Conservation (phyloP, 2,113 vertebrate genomes). For the Atrichornis clamosus region DNA sequence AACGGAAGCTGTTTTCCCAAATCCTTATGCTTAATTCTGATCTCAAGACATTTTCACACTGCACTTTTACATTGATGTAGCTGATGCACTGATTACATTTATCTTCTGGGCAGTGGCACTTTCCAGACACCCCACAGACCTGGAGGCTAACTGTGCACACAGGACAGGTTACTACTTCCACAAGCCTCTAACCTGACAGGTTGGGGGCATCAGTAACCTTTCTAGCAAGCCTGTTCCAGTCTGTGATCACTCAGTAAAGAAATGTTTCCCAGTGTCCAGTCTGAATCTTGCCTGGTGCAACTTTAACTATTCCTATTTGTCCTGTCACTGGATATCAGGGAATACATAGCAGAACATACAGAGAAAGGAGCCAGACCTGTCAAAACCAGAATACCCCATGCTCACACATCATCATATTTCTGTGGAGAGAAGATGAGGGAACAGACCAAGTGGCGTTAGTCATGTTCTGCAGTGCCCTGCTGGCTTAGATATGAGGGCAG, state of each 20-base stretch:
- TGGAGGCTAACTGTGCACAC: not conserved
- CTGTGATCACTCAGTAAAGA: not conserved
- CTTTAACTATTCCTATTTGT: not conserved
- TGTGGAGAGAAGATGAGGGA: not conserved
- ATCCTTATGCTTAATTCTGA: not conserved
- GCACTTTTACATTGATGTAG: not conserved
- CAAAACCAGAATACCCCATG: not conserved
- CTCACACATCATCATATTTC: not conserved
- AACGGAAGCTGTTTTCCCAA: not conserved
- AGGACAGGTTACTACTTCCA: not conserved
- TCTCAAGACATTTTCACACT: not conserved
- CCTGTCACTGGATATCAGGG: not conserved
- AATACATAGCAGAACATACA: not conserved
- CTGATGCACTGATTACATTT: not conserved
- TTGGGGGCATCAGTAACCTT: rapidly evolving
- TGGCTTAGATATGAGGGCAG: not conserved
- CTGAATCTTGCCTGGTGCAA: not conserved
- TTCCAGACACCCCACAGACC: not conserved
- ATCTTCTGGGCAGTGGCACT: not conserved
- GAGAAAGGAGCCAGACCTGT: not conserved
- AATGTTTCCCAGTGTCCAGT: not conserved
- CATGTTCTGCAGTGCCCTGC: not conserved
- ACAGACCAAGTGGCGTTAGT: not conserved
- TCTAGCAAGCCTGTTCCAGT: not conserved
- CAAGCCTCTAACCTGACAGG: not conserved